Percentiles rank a stretch among this genome's conserved stretches.
These are phyloP conservation scores for Phengaris arion DNA, from an alignment of 2,888 invertebrate genomes.

Conservation along the genomic window DNA sequence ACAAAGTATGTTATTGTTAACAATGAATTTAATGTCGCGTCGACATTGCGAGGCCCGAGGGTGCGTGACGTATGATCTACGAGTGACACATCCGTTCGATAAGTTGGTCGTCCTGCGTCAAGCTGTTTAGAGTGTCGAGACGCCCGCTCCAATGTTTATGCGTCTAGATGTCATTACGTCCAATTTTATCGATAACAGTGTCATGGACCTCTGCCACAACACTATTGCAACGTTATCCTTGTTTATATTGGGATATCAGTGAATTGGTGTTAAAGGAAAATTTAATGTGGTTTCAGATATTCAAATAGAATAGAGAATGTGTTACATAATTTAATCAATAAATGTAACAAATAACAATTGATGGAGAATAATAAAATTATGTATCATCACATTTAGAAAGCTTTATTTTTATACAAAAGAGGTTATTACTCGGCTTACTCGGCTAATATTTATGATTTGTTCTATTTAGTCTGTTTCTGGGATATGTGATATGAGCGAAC, in stretches of 20 bases:
- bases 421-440: too few relatives aligned
- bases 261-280: constrained; percentile 8
- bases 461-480: too few relatives aligned
- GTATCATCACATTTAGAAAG: too few relatives aligned
- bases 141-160: constrained; percentile 37
- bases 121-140: constrained; percentile 42
- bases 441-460: too few relatives aligned
- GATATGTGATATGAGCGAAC: too few relatives aligned
- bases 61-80: constrained; percentile 47
- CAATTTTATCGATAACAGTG: constrained; percentile 43
- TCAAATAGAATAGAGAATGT: too few relatives aligned
- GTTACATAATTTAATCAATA: too few relatives aligned
- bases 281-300: neutral
- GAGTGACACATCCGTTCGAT: constrained; percentile 73
- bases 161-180: constrained; percentile 39
- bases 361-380: too few relatives aligned
- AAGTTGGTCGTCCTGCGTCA: constrained; percentile 49
- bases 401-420: too few relatives aligned
- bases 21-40: neutral
- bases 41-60: constrained; percentile 35
- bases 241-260: constrained; percentile 29
- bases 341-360: too few relatives aligned
- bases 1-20: neutral
- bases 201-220: constrained; percentile 39
- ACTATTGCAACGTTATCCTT: constrained; percentile 35